Evolutionary conservation across 2,113 vertebrate species (phyloP).

Genomic region (Petrocephalus zakoni): DNA sequence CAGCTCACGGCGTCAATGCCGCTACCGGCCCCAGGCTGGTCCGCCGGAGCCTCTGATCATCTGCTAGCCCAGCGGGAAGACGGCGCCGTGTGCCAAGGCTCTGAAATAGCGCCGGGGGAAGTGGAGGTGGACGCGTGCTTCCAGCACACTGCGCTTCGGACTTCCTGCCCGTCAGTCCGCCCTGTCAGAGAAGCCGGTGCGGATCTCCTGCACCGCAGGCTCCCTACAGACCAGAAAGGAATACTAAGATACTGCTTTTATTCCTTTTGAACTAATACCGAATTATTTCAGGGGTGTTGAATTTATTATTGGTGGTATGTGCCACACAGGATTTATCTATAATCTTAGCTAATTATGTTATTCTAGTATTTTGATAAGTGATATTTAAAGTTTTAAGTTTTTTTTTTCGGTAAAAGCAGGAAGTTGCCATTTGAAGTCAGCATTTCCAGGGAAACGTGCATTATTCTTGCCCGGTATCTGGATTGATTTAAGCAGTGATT

Average conservation of each 20-base stretch:
- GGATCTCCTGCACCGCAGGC: background rate
- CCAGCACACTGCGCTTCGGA: slow-evolving; percentile 29
- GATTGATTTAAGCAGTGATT: background rate
- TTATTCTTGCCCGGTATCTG: background rate
- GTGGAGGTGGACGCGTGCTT: slow-evolving; percentile 25
- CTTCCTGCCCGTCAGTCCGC: slow-evolving; percentile 29
- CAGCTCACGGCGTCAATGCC: background rate
- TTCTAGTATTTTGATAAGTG: background rate
- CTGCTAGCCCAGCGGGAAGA: slow-evolving; percentile 36
- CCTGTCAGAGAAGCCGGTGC: background rate
- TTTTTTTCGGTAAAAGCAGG: background rate
- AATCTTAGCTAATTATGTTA: background rate
- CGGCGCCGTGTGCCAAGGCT: slow-evolving; percentile 37
- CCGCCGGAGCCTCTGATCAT: slow-evolving; percentile 39
- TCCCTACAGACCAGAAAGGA: background rate
- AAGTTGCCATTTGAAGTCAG: background rate
- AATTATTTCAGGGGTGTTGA: background rate
- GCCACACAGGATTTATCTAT: background rate
- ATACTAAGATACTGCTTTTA: background rate
- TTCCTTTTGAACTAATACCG: background rate
- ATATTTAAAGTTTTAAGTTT: background rate
- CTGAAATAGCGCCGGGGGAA: slow-evolving; percentile 32
- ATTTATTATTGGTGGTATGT: background rate
- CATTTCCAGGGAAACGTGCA: background rate
- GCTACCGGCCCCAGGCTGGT: background rate